phyloP scores from a whole-genome alignment of 2,888 invertebrate species.

The Lepetodrilus schrolli region DNA sequence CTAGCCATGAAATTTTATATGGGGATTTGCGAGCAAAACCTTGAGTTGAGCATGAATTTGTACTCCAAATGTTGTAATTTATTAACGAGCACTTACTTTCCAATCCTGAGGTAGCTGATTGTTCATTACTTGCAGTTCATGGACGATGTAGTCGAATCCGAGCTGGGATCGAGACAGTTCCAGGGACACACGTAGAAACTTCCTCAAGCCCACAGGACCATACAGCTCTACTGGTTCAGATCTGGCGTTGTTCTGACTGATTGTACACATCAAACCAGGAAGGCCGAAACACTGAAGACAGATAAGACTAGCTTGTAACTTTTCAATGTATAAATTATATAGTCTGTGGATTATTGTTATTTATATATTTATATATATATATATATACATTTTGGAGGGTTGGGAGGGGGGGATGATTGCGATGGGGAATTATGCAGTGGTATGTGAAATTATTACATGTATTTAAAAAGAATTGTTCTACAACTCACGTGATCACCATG shows the following conservation, averaged over 20 bases:
- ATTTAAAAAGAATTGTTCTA: no score
- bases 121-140: constrained; percentile 71
- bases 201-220: constrained; percentile 75
- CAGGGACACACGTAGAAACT: constrained; percentile 70
- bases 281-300: constrained; percentile 75
- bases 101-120: constrained; percentile 56
- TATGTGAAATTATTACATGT: no score
- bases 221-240: constrained; percentile 72
- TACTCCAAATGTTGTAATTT: no score
- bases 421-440: no score
- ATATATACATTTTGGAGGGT: no score
- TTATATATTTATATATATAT: no score
- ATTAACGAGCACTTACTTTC: constrained; percentile 38
- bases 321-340: no score
- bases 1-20: no score
- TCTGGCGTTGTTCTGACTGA: constrained; percentile 68
- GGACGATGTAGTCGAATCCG: constrained; percentile 70
- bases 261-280: constrained; percentile 75
- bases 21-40: no score
- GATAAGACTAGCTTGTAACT: no score
- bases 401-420: no score
- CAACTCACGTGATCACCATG: constrained; percentile 77
- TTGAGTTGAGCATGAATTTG: no score
- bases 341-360: neutral
- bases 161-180: constrained; percentile 71